Evolutionary conservation across 2,797 vertebrate species (phyloP).

Genomic region (Lacerta agilis): DNA sequence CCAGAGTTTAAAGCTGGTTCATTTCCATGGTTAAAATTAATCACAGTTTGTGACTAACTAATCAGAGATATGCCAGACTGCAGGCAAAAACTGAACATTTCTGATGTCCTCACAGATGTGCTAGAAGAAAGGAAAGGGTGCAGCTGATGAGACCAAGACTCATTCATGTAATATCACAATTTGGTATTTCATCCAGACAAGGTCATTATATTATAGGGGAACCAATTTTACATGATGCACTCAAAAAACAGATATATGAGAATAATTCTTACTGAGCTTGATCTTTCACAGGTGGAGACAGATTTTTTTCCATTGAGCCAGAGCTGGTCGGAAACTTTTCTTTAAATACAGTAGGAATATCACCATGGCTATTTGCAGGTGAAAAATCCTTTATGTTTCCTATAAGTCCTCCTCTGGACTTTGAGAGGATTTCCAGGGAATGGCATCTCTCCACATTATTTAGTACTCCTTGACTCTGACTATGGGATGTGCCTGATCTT

Average conservation of each 20-base stretch:
- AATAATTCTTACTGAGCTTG: conserved; percentile 81
- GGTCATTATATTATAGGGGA: not conserved
- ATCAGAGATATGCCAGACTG: no score
- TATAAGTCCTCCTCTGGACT: conserved; percentile 64
- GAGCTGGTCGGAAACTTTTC: conserved; percentile 73
- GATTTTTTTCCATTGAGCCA: conserved; percentile 73
- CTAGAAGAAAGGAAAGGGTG: not conserved
- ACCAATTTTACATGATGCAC: not conserved
- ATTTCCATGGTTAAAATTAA: no score
- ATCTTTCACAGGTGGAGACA: conserved; percentile 86
- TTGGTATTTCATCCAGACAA: not conserved
- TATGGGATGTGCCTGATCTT: conserved; percentile 76
- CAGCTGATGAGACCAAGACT: not conserved
- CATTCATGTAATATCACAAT: not conserved
- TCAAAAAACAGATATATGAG: not conserved
- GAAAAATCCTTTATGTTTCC: conserved; percentile 73
- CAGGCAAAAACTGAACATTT: not conserved
- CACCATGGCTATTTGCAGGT: conserved; percentile 70
- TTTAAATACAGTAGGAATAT: conserved; percentile 78
- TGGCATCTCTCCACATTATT: conserved; percentile 84
- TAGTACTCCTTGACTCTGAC: conserved; percentile 63
- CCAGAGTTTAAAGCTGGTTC: no score
- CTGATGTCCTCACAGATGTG: no score
- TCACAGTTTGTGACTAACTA: no score
- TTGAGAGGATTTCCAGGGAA: conserved; percentile 87